Conservation (phyloP, 2,888 invertebrate genomes). For the Metellina segmentata region DNA sequence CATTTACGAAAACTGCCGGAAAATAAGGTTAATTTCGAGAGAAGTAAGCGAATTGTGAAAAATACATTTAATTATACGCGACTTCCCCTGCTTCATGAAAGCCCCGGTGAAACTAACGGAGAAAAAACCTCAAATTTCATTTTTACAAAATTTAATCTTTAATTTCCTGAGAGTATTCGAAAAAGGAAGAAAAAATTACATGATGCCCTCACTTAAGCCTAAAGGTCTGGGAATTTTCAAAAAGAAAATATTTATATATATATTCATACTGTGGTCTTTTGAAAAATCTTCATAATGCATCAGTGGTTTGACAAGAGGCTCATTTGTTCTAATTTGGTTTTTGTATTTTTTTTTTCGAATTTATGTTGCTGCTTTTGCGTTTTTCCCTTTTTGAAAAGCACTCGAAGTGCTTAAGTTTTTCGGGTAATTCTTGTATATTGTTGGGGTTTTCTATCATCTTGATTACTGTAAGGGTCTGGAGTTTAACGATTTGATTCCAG, state of each 20-base stretch:
- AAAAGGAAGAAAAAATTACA: neutral
- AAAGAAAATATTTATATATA: neutral
- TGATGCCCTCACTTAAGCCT: neutral
- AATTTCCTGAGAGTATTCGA: slow-evolving; percentile 27
- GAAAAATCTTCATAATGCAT: slow-evolving; percentile 11
- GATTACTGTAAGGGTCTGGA: neutral
- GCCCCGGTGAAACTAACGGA: neutral
- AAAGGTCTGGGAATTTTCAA: slow-evolving; percentile 16
- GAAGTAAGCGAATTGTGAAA: slow-evolving; percentile 17
- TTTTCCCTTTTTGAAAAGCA: neutral
- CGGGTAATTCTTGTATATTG: neutral
- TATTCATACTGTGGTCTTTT: neutral
- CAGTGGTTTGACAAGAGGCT: slow-evolving; percentile 18
- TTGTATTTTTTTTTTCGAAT: neutral
- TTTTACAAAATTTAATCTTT: slow-evolving; percentile 49
- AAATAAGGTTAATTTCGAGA: slow-evolving; percentile 14
- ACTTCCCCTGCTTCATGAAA: slow-evolving; percentile 16
- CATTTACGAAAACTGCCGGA: neutral
- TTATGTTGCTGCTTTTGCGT: neutral
- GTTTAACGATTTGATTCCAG: neutral
- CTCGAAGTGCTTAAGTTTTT: neutral
- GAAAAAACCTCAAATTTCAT: neutral
- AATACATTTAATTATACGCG: slow-evolving; percentile 38
- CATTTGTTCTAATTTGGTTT: neutral
- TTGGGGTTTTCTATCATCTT: neutral